Base-by-base conservation (phyloP, 2,797 vertebrate genomes). In the Lagodon rhomboides region DNA sequence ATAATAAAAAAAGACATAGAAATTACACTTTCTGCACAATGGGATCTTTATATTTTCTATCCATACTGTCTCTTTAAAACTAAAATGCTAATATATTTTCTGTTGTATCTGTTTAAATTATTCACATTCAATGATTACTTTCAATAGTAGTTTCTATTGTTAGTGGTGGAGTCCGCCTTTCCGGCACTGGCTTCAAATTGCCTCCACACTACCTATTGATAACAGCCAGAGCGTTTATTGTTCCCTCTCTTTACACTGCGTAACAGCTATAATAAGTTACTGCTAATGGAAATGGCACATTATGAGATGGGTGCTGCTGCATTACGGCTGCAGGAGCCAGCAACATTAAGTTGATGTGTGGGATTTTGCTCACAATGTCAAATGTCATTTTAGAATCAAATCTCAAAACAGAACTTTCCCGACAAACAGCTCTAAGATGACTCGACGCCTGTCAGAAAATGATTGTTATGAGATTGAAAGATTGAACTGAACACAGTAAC, bases 401-500 rank as follows among this genome's bases (percentile, higher is more conserved):
- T 77, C 3, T 72, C 43, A 68, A 78, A 82, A 69, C 3, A 3
- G 20, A 62, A 66, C 50, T 73, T 71, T 74, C 51, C 61, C 38
- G 71, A 51, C 61, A 72, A 78, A 74, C 44, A 23, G 55, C 25
- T 70, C 58, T 30, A 43, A 75, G 22, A 72, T 60, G 63, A 60
- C 61, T 75, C 55, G 16, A 77, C 22, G 22, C 20, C 61, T 69
- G 77, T 51, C 43, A 54, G 68, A 47, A 61, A 84, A 54, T 3
- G 12, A 34, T 22, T 67, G 11, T 64, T 51, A 64, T 71, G 41
- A 22, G 68, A 63, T n/a, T 43, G 46, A 70, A 47, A 34, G 68
- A 44, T 34, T 34, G 34, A 34, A 34, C 34, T 8, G 8, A 34
- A 34, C 34, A 9, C 1, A 34, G 34, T 34, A 34, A 9, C 34